A percentile compares a stretch with the other conserved stretches of the same genome.
Evolutionary conservation across 2,888 invertebrate species (phyloP).

Genomic region (Crepidodera aurea): DNA sequence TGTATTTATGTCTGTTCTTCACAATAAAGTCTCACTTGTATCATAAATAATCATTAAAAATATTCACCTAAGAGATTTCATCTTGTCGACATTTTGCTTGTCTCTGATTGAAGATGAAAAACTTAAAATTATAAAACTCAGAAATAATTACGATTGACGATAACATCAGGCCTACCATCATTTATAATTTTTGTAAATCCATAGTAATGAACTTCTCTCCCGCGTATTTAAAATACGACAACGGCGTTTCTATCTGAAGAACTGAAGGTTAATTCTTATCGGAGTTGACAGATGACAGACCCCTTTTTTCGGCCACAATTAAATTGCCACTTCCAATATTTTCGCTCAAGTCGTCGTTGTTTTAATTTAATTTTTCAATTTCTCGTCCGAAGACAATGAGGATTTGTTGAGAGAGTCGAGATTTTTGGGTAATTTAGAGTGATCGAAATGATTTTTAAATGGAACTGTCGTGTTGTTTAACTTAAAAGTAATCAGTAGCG

Average conservation of each 20-base stretch:
- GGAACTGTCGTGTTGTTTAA: not conserved
- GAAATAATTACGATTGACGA: not conserved
- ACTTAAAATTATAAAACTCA: too few relatives aligned
- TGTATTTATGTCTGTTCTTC: too few relatives aligned
- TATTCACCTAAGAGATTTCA: too few relatives aligned
- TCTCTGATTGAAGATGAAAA: too few relatives aligned
- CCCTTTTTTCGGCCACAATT: constrained; percentile 35
- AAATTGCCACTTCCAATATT: constrained; percentile 36
- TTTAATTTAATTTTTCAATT: constrained; percentile 26
- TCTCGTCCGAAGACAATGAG: not conserved
- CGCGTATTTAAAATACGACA: not conserved
- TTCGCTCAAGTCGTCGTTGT: constrained; percentile 7
- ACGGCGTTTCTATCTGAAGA: not conserved
- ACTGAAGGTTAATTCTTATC: constrained; percentile 24
- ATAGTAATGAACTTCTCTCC: not conserved
- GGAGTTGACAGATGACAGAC: constrained; percentile 30
- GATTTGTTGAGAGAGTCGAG: not conserved
- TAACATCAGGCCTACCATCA: not conserved
- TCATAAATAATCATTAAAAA: not conserved
- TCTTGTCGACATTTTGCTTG: too few relatives aligned
- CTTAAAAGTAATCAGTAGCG: too few relatives aligned
- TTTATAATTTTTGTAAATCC: constrained; percentile 6
- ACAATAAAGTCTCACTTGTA: too few relatives aligned
- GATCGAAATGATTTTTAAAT: not conserved
- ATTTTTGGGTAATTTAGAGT: not conserved